Base-by-base conservation (phyloP, 92 coral and sea anemone species). In the Porites divaricata region DNA sequence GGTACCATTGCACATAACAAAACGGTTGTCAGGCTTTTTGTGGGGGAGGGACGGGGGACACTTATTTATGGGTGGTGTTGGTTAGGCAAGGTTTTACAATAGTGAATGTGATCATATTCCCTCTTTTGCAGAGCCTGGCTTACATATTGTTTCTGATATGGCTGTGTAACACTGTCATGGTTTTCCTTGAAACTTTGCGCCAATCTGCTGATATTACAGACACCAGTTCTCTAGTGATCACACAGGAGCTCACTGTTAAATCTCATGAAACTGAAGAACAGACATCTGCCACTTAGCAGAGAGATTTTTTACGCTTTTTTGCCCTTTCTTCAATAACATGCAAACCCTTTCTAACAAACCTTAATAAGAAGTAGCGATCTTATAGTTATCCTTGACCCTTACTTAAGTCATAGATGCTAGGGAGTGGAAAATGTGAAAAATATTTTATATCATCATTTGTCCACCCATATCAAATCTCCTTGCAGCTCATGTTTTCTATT, bases 161-260 rank as follows among this genome's bases (percentile, higher is more conserved):
- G 95, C 84, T 91, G 79, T 64, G 78, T 25, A 85, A 91, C 73
- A 85, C 89, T 45, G 90, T 81, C 41, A 54, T 81, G 56, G 95
- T 91, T 13, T 91, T 84, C 79, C 85, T 77, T 21, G 86, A 85
- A 35, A 41, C 87, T 2, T n/a, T 91, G 26, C 75, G 68, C 21
- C 78, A 21, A 17, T 74, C 81, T 10, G 73, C 51, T 69, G 82
- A 76, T 9, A 61, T 82, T 51, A 78, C 75, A 48, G 95, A 75
- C 52, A 70, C 81, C 22, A 86, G 85, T 63, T 86, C 92, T 13
- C 76, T 85, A 11, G 82, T 91, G 52, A 74, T 85, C 88, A 56
- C 85, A 14, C 95, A 88, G 81, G 95, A 91, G 59, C 90, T 91
- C 9, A 70, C 92, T 62, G 86, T 88, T 35, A 67, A 85, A 61